Percentiles rank a stretch among this genome's conserved stretches.
These are phyloP conservation scores for Microhierax caerulescens DNA, from an alignment of 2,797 vertebrate genomes.

Conservation along the genomic window DNA sequence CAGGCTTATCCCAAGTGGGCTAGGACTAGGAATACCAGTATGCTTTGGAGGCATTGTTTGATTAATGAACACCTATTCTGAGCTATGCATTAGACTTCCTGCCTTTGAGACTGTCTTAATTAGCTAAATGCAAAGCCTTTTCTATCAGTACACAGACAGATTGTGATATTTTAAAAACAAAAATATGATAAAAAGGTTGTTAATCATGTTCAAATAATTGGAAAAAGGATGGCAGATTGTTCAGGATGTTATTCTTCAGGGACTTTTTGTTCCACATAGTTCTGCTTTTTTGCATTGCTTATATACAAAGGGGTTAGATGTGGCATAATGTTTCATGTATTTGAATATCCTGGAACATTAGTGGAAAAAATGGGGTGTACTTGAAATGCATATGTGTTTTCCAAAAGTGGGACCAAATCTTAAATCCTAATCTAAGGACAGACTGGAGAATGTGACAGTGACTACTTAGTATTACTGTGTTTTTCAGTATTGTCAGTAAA, in stretches of 20 bases:
- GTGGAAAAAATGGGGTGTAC: not conserved
- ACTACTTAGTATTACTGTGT: not conserved
- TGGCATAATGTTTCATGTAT: not conserved
- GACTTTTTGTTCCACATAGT: not conserved
- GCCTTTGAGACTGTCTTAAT: constrained; percentile 44
- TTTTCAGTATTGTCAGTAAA: not conserved
- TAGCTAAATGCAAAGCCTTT: constrained; percentile 32
- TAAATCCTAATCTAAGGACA: not conserved
- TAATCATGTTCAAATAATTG: not conserved
- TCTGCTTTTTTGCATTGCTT: not conserved
- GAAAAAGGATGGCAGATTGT: not conserved
- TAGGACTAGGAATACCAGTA: not conserved
- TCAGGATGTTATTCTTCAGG: not conserved
- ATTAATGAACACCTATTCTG: constrained; percentile 50
- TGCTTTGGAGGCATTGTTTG: constrained; percentile 1
- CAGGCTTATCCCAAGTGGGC: not conserved
- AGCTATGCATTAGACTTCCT: constrained; percentile 20
- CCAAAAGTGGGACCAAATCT: not conserved
- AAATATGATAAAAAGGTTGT: not conserved
- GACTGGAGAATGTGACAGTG: not conserved
- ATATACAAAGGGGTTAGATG: not conserved
- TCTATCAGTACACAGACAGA: not conserved
- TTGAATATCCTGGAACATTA: not conserved
- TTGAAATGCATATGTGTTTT: not conserved
- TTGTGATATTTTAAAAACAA: constrained; percentile 13